Conservation (phyloP, 2,113 vertebrate species). For the Corythornis madagascariensis region DNA sequence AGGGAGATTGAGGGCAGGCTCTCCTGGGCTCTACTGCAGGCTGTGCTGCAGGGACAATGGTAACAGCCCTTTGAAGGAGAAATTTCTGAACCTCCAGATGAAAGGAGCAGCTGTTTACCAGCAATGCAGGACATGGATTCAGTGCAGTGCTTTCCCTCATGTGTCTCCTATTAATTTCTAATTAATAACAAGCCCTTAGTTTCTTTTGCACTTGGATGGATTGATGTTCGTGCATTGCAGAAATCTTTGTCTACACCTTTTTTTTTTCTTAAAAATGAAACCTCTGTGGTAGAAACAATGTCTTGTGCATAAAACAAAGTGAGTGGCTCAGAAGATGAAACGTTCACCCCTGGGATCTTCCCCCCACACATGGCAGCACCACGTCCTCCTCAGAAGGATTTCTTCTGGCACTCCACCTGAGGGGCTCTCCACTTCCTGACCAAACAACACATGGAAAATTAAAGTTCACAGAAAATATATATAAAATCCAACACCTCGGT, state of each 20-base stretch:
- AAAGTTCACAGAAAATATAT: conserved; percentile 60
- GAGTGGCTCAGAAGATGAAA: neutral
- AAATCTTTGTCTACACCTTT: neutral
- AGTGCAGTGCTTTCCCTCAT: neutral
- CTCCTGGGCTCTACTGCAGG: neutral
- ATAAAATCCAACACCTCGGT: conserved; percentile 41
- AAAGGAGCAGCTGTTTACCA: neutral
- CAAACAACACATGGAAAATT: conserved; percentile 48
- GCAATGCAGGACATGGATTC: neutral
- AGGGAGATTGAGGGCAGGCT: accelerated
- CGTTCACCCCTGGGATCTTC: neutral
- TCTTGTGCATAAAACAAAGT: neutral
- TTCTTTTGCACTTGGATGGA: neutral
- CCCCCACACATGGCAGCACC: neutral
- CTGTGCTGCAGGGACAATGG: accelerated
- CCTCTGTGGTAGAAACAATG: neutral
- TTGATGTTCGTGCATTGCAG: neutral
- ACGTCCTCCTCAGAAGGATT: conserved; percentile 1
- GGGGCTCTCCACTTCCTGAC: conserved; percentile 20
- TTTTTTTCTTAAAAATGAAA: neutral
- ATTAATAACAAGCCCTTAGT: neutral
- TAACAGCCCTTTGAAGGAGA: neutral
- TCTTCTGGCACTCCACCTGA: conserved; percentile 4
- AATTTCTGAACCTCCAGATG: neutral
- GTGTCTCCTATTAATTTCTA: neutral